phyloP scores from a whole-genome alignment of 2,888 invertebrate genomes.

The Ctena decussata region DNA sequence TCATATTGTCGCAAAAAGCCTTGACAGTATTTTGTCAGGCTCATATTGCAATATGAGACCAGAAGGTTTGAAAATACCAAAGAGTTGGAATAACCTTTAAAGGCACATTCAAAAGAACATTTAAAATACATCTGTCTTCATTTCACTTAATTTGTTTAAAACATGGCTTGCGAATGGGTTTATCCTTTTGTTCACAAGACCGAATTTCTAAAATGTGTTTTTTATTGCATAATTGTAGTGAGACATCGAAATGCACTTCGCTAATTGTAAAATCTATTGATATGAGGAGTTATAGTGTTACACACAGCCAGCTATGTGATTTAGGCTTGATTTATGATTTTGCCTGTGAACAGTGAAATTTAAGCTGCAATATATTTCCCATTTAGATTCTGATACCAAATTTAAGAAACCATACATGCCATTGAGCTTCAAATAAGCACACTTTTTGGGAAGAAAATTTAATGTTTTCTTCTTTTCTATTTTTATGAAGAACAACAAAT shows the following conservation, averaged over 20 bases:
- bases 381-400: too few relatives aligned
- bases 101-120: neutral
- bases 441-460: too few relatives aligned
- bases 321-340: neutral
- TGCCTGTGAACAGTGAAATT: neutral
- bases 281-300: neutral
- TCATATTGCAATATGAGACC: too few relatives aligned
- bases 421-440: too few relatives aligned
- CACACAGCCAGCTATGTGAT: neutral
- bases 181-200: neutral
- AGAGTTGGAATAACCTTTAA: too few relatives aligned
- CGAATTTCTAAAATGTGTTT: neutral
- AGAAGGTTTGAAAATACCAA: too few relatives aligned
- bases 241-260: neutral
- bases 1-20: too few relatives aligned
- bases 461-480: too few relatives aligned
- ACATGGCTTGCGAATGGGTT: neutral
- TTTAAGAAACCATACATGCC: too few relatives aligned
- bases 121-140: neutral
- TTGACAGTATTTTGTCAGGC: too few relatives aligned
- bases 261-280: neutral
- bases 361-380: neutral
- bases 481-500: too few relatives aligned
- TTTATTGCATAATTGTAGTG: neutral
- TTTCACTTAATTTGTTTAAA: neutral